A percentile compares a stretch with the other conserved stretches of the same genome.
phyloP scores from a whole-genome alignment of 1,140 invertebrate genomes.

The Brachionus rubens region DNA sequence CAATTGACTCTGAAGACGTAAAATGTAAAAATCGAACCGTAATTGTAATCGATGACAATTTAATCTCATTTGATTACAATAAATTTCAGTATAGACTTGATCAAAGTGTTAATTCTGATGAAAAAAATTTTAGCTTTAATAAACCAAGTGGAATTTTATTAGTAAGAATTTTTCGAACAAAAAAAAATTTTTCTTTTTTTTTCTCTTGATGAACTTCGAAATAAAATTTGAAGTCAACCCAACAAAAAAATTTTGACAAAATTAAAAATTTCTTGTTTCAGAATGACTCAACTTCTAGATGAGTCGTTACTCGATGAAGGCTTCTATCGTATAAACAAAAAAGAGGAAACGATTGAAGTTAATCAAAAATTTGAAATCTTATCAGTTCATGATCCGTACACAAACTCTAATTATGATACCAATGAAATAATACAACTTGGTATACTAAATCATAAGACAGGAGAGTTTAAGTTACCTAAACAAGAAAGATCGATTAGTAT shows the following conservation, averaged over 20 bases:
- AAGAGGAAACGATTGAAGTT: background rate
- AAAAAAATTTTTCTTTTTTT: background rate
- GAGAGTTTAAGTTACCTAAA: background rate
- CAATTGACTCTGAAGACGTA: background rate
- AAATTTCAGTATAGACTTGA: background rate
- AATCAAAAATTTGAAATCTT: slow-evolving; percentile 1
- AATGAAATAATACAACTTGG: background rate
- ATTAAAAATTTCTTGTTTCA: background rate
- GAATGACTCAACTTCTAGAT: background rate
- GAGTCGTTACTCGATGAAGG: background rate
- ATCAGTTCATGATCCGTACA: background rate
- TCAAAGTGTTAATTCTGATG: background rate
- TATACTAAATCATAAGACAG: background rate
- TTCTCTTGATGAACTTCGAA: too few species aligned
- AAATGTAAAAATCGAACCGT: slow-evolving; percentile 1
- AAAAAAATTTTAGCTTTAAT: slow-evolving; percentile 3
- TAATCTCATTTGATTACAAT: too few species aligned
- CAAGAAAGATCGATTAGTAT: background rate
- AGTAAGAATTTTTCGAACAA: slow-evolving; percentile 13
- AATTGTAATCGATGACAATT: background rate
- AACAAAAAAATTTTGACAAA: background rate
- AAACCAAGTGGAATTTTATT: background rate
- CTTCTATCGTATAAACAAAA: background rate
- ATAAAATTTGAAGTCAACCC: slow-evolving; percentile 9
- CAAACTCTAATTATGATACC: background rate